Evolutionary conservation across 2,888 invertebrate genomes (phyloP), one percentile per base, ranked within the genome.

Genomic region (Drosophila nr. perissopoda): DNA sequence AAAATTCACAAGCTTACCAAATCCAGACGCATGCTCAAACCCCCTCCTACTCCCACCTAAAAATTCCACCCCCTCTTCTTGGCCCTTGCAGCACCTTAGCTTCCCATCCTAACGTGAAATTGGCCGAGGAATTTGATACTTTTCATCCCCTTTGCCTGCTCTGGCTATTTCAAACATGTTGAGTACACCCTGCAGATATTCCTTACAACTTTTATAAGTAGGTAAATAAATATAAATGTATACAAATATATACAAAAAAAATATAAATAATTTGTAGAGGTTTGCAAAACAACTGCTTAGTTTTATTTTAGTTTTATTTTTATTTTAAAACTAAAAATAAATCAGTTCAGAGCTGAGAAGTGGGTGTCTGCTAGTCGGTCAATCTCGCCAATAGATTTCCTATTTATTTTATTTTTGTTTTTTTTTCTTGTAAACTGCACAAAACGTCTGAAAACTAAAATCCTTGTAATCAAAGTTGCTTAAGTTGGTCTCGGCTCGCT

Each of bases 381-480:
- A 52, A 16, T 8, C 18, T 11, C 42, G 1, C 18, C 6, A 34
- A 36, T 4, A 13, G 34, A 10, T 61, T 27, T 34, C 18, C 25
- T 25, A 25, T 45, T 45, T 45, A 25, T 25, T 45, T 45, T 45
- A 45, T 25, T 25, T 25, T 45, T 16, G 21, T 1, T 10, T 4
- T 18, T 58, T 63, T 58, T 54, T 68, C 69, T 61, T 36, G 60
- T 51, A 38, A 87, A 70, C 51, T 76, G 69, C 69, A 74, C 69
- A 72, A 73, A 78, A 82, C 77, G 73, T 80, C 75, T 80, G 77
- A 65, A 62, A 79, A 68, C 48, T 48, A 25, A 74, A 88, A 80
- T 73, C 68, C 70, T 73, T 82, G 69, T 73, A 90, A 82, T 85
- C 85, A 86, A 85, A 90, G 88, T 45, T 83, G 75, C 75, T 80